phyloP scores from a whole-genome alignment of 2,797 vertebrate genomes.

The Sitta carolinensis region DNA sequence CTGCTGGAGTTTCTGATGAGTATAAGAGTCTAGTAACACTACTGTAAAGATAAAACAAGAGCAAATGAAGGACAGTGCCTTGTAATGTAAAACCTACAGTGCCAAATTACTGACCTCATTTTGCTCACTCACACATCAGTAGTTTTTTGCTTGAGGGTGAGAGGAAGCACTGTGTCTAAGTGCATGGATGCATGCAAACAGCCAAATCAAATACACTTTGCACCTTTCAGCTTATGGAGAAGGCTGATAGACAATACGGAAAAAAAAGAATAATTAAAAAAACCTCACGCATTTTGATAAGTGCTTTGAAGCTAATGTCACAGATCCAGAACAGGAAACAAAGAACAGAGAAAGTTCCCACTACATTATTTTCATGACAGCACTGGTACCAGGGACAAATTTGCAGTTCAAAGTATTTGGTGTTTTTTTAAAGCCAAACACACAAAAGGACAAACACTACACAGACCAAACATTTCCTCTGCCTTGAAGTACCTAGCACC shows the following conservation, averaged over 20 bases:
- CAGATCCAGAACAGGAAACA: neutral
- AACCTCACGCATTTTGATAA: neutral
- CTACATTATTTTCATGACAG: neutral
- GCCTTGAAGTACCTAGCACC: neutral
- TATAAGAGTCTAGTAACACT: neutral
- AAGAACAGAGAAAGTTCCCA: neutral
- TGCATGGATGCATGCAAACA: neutral
- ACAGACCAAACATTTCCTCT: neutral
- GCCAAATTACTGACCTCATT: slow-evolving; percentile 13
- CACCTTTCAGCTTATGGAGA: neutral
- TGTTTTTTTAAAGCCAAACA: neutral
- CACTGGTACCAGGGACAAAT: neutral
- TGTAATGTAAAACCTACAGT: neutral
- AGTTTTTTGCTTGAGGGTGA: neutral
- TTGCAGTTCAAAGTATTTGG: neutral
- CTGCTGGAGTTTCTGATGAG: neutral
- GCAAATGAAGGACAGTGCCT: slow-evolving; percentile 19
- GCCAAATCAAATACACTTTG: neutral
- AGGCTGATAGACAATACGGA: neutral
- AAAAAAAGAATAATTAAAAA: neutral
- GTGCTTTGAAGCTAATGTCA: neutral
- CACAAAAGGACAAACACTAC: neutral
- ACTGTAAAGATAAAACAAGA: slow-evolving; percentile 1
- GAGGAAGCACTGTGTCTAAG: neutral
- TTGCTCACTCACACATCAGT: neutral